Evolutionary conservation across 2,888 invertebrate species (phyloP), one percentile per base, ranked within the genome.

Genomic region (Rhagium mordax): DNA sequence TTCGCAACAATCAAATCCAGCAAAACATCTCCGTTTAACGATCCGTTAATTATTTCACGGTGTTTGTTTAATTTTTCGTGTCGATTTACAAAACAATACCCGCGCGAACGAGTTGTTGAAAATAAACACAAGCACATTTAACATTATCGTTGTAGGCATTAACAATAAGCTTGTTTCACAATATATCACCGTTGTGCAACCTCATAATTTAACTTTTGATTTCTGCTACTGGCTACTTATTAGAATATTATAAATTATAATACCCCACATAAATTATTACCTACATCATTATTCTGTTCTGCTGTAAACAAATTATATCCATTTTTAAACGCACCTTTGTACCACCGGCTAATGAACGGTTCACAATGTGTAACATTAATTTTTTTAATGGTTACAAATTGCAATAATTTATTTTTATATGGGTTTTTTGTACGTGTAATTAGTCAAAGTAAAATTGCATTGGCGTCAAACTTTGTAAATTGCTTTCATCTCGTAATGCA

Each of bases 191-290:
- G 48, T 61, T 47, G 48, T 20, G 48, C 20, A 61, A 61, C 48
- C 13, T 47, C 20, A 47, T 61, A 48, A 61, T 48, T 61, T 61
- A 18, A 33, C 59, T 59, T 59, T 48, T 41, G 61, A 21, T 61
- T 20, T 61, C 41, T 21, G 47, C 61, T 61, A 61, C 61, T 47
- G 61, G 47, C 21, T 15, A 24, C 61, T 61, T 48, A 61, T 61
- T 61, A 21, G 48, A 61, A 61, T 61, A 61, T 47, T 48, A 21
- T n/a, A 48, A 61, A 48, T 61, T 61, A 61, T 18, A 47, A 61
- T 61, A 61, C 15, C 61, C n/a, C 47, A 61, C 41, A 61, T 47
- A 48, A 41, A 33, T 59, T 29, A 59, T 59, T 59, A 24, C 59
- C 18, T 59, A 24, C 59, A 33, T 59, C 61, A 61, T 61, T 20